Base-by-base conservation (phyloP, 2,113 vertebrate species). In the Embiotoca jacksoni region DNA sequence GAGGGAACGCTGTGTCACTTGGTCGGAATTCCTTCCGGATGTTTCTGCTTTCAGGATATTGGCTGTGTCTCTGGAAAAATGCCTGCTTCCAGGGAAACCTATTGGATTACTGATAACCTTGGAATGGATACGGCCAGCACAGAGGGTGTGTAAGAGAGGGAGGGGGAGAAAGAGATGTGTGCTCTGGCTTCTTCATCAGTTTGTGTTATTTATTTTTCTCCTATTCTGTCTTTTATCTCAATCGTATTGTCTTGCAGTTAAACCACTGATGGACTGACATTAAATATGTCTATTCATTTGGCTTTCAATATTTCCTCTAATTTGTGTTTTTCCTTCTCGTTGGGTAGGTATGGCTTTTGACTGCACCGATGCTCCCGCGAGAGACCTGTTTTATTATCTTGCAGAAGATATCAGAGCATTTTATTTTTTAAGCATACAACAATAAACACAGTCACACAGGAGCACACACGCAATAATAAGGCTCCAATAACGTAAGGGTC, bases 81-180 rank as follows among this genome's bases (percentile, higher is more conserved):
- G 59, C 73, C 75, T 63, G 62, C 80, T 88, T 90, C 72, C 73
- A 86, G 81, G 65, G 68, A 81, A 89, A 83, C 75, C 78, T 90
- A 90, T 93, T 88, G 78, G 88, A 91, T 93, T 91, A 90, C 91
- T 86, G 90, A 91, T 92, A 93, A 93, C 91, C 91, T 92, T 91
- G 90, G 80, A 84, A 87, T 79, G 80, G 88, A 85, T 77, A 82
- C 50, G 39, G 68, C 70, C 82, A 80, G 52, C 67, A 65, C 63
- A 62, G 36, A 60, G 78, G 64, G 76, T 61, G 77, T 80, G 69
- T 63, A 7, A 15, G 44, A 69, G 50, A 72, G 37, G 10, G 49
- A 9, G 59, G 30, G 44, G 31, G 39, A 41, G 50, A 63, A 58
- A 32, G 52, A 1, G 52, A 73, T 39, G 50, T 37, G 41, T 59